phyloP scores from a whole-genome alignment of 2,888 invertebrate genomes.

The Tethea ocularis region DNA sequence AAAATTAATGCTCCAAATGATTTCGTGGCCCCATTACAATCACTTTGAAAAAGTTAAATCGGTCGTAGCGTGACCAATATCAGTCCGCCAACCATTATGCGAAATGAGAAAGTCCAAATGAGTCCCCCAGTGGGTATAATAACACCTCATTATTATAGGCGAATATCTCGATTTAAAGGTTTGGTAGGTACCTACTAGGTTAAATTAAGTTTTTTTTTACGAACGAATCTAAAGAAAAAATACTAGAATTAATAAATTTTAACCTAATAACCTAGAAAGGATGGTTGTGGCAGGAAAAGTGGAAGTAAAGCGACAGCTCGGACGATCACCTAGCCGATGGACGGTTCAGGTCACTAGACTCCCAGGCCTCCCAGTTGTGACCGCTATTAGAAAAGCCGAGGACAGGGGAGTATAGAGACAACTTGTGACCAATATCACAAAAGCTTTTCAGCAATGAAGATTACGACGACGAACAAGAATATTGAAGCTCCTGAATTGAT shows the following conservation, averaged over 20 bases:
- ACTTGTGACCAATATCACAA: no score
- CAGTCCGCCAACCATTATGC: conserved; percentile 57
- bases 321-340: no score
- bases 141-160: conserved; percentile 43
- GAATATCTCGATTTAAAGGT: conserved; percentile 30
- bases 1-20: background rate
- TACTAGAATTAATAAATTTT: background rate
- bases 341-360: no score
- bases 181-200: background rate
- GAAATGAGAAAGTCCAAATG: conserved; percentile 59
- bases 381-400: no score
- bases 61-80: conserved; percentile 54
- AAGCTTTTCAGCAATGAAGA: no score
- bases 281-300: no score
- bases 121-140: conserved; percentile 48
- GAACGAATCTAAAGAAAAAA: conserved; percentile 17
- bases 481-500: no score
- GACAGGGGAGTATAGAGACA: no score
- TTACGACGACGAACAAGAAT: no score
- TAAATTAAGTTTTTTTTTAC: conserved; percentile 14
- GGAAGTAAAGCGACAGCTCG: no score
- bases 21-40: conserved; percentile 25
- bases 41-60: conserved; percentile 40
- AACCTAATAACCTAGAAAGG: no score
- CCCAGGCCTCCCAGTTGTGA: no score